Percentiles rank a stretch among this genome's conserved stretches.
Conservation (phyloP, 2,113 vertebrate species). For the Ictalurus punctatus region DNA sequence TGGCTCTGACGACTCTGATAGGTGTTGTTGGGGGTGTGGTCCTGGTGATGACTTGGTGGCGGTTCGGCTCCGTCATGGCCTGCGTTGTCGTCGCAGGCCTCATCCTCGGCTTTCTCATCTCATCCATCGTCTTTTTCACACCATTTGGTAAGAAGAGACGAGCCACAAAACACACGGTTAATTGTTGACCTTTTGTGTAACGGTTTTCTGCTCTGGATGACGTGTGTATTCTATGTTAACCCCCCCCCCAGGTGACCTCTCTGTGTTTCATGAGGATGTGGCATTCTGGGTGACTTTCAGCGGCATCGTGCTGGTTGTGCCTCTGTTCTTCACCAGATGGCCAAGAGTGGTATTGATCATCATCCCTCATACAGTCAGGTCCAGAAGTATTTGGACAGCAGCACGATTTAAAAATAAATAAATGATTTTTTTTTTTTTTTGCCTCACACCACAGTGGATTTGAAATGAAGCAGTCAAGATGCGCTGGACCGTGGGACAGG, state of each 20-base stretch:
- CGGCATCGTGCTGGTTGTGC: constrained; percentile 76
- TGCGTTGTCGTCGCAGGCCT: constrained; percentile 82
- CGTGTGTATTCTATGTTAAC: neutral
- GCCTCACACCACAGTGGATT: too few species aligned
- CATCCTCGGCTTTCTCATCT: constrained; percentile 82
- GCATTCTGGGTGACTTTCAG: constrained; percentile 90
- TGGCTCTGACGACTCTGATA: constrained; percentile 76
- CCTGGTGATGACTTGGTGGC: constrained; percentile 89
- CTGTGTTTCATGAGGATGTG: constrained; percentile 76
- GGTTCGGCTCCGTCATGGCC: constrained; percentile 79
- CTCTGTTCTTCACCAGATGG: constrained; percentile 82
- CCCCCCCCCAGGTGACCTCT: constrained; percentile 76
- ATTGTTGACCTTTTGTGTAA: neutral
- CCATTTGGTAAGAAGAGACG: constrained; percentile 78
- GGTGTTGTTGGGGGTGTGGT: constrained; percentile 80
- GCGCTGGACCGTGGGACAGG: too few species aligned
- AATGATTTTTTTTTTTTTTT: too few species aligned
- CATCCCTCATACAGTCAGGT: neutral
- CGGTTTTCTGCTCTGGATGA: neutral
- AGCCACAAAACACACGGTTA: too few species aligned
- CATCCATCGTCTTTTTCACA: constrained; percentile 81
- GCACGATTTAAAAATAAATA: too few species aligned
- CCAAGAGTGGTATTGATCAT: constrained; percentile 81
- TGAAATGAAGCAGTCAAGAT: too few species aligned
- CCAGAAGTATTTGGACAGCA: too few species aligned